phyloP scores from a whole-genome alignment of 2,113 vertebrate genomes.

The Strigops habroptila region DNA sequence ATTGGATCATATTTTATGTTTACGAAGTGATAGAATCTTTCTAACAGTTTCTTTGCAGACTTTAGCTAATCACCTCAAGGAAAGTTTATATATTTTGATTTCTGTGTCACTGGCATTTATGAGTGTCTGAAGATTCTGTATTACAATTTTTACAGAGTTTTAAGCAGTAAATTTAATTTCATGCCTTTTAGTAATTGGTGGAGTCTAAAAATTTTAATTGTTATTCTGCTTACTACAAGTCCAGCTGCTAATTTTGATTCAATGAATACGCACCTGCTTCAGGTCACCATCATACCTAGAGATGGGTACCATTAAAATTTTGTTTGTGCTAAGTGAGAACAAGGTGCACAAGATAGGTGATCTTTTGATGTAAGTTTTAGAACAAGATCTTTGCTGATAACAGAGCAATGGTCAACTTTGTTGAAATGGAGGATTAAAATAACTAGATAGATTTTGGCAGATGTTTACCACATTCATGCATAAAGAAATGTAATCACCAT shows the following conservation, averaged over 20 bases:
- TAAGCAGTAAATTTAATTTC: neutral
- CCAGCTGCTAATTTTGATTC: neutral
- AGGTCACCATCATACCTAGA: constrained; percentile 8
- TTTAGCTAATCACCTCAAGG: neutral
- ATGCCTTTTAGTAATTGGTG: neutral
- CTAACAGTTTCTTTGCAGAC: neutral
- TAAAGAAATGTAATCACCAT: constrained; percentile 1
- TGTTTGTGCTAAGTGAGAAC: neutral
- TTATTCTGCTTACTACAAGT: neutral
- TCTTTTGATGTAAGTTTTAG: constrained; percentile 49
- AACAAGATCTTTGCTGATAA: constrained; percentile 33
- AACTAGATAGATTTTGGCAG: constrained; percentile 52
- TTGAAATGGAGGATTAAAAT: constrained; percentile 28
- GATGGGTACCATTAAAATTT: constrained; percentile 34
- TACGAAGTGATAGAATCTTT: neutral
- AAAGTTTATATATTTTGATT: neutral
- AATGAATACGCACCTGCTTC: neutral
- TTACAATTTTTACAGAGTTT: neutral
- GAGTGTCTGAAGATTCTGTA: neutral
- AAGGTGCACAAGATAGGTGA: neutral
- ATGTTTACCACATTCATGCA: constrained; percentile 21
- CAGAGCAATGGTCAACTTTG: constrained; percentile 57
- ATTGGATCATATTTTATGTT: neutral
- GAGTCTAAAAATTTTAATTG: neutral
- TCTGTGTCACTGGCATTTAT: neutral